Evolutionary conservation across 2,888 invertebrate species (phyloP).

Genomic region (Perdita meconis): DNA sequence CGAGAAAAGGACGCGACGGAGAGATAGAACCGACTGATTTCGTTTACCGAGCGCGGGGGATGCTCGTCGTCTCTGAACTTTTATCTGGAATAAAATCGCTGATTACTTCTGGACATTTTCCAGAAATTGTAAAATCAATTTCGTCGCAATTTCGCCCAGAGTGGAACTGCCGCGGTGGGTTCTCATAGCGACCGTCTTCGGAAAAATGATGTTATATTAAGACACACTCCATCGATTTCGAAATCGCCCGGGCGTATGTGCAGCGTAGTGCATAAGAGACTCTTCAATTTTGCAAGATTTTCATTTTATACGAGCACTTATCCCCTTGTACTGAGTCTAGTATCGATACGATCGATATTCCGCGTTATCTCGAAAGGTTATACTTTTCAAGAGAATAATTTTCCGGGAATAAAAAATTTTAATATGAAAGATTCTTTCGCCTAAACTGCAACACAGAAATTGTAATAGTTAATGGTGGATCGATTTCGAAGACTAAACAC

Average conservation of each 20-base stretch:
- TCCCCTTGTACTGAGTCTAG: background rate
- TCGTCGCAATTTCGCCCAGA: background rate
- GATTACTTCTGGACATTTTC: conserved; percentile 27
- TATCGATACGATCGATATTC: background rate
- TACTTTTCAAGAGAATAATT: too few relatives aligned
- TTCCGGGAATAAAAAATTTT: too few relatives aligned
- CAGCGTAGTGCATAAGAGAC: background rate
- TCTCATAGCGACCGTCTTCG: background rate
- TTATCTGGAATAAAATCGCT: conserved; percentile 8
- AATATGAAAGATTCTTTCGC: too few relatives aligned
- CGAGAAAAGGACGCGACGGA: background rate
- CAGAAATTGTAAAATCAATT: conserved; percentile 30
- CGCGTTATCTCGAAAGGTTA: too few relatives aligned
- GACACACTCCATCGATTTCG: conserved; percentile 6
- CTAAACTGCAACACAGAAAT: too few relatives aligned
- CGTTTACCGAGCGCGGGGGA: conserved; percentile 12
- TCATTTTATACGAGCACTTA: background rate
- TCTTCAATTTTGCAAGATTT: background rate
- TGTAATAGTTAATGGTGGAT: too few relatives aligned
- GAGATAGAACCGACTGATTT: conserved; percentile 4
- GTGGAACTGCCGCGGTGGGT: background rate
- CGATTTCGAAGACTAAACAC: conserved; percentile 16
- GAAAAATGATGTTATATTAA: background rate
- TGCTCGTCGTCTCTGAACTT: background rate
- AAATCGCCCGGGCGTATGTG: background rate